These are phyloP conservation scores for Todus mexicanus DNA, from an alignment of 2,797 vertebrate species.

Conservation along the genomic window DNA sequence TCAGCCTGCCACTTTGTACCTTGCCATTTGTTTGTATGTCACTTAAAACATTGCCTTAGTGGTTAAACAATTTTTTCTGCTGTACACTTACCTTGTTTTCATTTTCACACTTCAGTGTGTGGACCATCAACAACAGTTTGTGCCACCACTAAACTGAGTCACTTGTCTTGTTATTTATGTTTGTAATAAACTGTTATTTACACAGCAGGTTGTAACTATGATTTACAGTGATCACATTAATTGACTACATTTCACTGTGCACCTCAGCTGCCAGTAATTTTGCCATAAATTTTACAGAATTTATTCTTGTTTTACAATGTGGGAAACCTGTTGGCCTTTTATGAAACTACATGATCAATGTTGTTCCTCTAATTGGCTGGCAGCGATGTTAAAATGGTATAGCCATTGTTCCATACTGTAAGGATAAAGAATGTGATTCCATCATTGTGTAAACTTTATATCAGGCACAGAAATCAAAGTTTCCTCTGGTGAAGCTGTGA, in stretches of 20 bases:
- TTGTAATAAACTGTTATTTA: conserved; percentile 53
- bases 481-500: neutral
- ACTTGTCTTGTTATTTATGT: conserved; percentile 47
- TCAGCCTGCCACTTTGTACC: neutral
- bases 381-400: neutral
- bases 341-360: neutral
- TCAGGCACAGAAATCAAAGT: neutral
- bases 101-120: neutral
- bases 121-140: conserved; percentile 9
- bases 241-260: conserved; percentile 47
- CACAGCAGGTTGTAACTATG: conserved; percentile 34
- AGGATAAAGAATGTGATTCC: neutral
- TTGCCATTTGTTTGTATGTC: neutral
- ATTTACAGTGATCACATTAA: conserved; percentile 61
- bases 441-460: neutral
- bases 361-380: conserved; percentile 18
- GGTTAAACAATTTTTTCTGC: conserved; percentile 3
- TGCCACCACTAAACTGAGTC: conserved; percentile 37
- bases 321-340: neutral
- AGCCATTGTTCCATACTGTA: neutral
- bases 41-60: neutral
- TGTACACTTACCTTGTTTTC: conserved; percentile 37
- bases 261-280: conserved; percentile 44
- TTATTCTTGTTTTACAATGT: conserved; percentile 20
- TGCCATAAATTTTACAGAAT: conserved; percentile 46